Evolutionary conservation across 2,888 invertebrate genomes (phyloP).

Genomic region (Trachelus iudaicus): DNA sequence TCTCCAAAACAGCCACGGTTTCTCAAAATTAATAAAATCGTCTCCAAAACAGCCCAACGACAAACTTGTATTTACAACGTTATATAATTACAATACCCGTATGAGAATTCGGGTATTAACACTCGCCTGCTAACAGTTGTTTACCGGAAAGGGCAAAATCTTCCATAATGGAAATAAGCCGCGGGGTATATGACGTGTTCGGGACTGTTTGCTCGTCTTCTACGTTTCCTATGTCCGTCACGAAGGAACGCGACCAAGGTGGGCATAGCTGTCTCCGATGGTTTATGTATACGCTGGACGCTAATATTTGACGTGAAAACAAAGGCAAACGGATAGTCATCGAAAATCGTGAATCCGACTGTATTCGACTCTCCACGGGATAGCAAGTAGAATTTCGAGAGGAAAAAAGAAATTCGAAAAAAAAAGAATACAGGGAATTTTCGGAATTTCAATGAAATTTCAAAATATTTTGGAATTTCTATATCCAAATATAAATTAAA

Average conservation of each 20-base stretch:
- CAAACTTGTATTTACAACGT: neutral
- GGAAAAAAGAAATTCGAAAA: neutral
- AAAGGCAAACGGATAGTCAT: neutral
- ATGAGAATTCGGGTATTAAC: neutral
- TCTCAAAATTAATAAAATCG: no score
- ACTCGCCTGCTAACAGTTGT: neutral
- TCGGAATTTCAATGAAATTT: neutral
- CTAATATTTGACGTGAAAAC: constrained; percentile 16
- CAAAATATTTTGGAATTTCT: no score
- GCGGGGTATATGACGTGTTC: neutral
- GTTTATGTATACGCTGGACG: neutral
- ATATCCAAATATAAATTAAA: neutral
- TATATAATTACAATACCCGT: neutral
- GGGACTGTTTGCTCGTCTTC: constrained; percentile 1
- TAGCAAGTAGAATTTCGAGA: neutral
- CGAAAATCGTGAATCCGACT: neutral
- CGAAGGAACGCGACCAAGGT: neutral
- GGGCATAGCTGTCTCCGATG: neutral
- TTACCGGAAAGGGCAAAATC: constrained; percentile 6
- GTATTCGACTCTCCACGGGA: neutral
- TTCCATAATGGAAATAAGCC: constrained; percentile 19
- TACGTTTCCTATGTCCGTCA: neutral
- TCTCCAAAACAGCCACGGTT: no score
- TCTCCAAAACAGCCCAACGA: no score
- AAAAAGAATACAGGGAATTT: neutral